A percentile compares a stretch with the other conserved stretches of the same genome.
Evolutionary conservation across 2,797 vertebrate species (phyloP).

Genomic region (Argyrosomus regius): DNA sequence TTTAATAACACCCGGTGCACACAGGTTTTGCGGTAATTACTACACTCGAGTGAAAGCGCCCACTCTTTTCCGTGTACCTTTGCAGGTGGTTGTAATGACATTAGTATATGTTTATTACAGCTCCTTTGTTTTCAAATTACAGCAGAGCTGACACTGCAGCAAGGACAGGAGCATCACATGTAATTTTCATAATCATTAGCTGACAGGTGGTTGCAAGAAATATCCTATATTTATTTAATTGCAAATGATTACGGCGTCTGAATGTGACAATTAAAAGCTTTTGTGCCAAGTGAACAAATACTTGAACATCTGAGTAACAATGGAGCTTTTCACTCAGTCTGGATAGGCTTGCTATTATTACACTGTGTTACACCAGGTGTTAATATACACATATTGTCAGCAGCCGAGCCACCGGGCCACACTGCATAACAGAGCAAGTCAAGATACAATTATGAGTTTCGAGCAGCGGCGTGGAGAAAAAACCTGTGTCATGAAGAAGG

Average conservation of each 20-base stretch:
- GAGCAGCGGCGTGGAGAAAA: constrained; percentile 37
- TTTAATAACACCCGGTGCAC: neutral
- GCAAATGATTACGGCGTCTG: constrained; percentile 28
- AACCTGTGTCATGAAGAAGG: constrained; percentile 37
- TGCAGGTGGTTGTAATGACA: constrained; percentile 17
- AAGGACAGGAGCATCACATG: constrained; percentile 9
- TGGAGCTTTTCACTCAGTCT: constrained; percentile 21
- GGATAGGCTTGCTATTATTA: constrained; percentile 37
- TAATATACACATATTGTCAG: constrained; percentile 36
- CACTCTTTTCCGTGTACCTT: neutral
- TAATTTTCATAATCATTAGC: constrained; percentile 52
- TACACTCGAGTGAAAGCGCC: neutral
- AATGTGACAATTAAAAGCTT: constrained; percentile 55
- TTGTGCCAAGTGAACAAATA: constrained; percentile 39
- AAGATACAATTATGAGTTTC: constrained; percentile 42
- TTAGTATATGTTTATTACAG: constrained; percentile 33
- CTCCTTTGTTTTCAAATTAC: constrained; percentile 41
- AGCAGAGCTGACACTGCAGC: neutral
- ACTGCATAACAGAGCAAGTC: constrained; percentile 22
- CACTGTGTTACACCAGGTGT: constrained; percentile 50
- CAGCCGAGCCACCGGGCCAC: constrained; percentile 26
- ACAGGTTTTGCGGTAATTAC: constrained; percentile 19
- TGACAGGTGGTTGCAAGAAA: constrained; percentile 46
- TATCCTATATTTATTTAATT: constrained; percentile 37
- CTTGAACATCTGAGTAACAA: constrained; percentile 43